phyloP scores from a whole-genome alignment of 2,888 invertebrate genomes.

The Malthinus seriepunctatus region DNA sequence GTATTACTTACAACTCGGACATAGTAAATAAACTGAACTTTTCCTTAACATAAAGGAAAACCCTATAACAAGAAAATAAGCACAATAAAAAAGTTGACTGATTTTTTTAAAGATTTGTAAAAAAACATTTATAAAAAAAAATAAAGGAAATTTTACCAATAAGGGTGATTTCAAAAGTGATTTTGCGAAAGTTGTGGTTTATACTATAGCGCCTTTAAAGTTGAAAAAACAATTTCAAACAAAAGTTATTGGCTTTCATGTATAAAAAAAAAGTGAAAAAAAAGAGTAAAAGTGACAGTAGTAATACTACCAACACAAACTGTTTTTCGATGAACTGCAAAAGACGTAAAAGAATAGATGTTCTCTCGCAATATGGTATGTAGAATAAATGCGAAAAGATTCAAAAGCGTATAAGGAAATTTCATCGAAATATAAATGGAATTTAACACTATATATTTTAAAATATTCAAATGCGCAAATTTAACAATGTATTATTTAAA shows the following conservation, averaged over 20 bases:
- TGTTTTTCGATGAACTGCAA: constrained; percentile 6
- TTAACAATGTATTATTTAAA: too few species aligned
- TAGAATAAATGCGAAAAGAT: constrained; percentile 1
- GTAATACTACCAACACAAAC: constrained; percentile 8
- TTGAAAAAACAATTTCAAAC: constrained; percentile 22
- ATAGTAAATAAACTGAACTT: too few species aligned
- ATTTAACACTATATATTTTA: constrained; percentile 2
- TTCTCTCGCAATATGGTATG: constrained; percentile 1
- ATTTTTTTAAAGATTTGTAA: too few species aligned
- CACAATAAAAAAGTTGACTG: too few species aligned
- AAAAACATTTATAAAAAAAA: too few species aligned
- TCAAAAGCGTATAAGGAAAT: not conserved
- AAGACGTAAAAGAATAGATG: constrained; percentile 7
- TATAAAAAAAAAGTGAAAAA: constrained; percentile 10
- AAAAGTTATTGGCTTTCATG: constrained; percentile 26
- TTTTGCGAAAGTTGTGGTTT: constrained; percentile 27
- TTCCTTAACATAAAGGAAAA: too few species aligned
- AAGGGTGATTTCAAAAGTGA: constrained; percentile 6
- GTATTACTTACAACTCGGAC: too few species aligned
- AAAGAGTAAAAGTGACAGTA: constrained; percentile 16
- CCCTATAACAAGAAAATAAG: too few species aligned
- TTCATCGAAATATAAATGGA: constrained; percentile 2
- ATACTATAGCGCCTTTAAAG: constrained; percentile 19
- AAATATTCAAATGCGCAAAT: not conserved
- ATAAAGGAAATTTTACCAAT: too few species aligned